phyloP scores from a whole-genome alignment of 2,888 invertebrate species.

The Stictocephala bisonia region DNA sequence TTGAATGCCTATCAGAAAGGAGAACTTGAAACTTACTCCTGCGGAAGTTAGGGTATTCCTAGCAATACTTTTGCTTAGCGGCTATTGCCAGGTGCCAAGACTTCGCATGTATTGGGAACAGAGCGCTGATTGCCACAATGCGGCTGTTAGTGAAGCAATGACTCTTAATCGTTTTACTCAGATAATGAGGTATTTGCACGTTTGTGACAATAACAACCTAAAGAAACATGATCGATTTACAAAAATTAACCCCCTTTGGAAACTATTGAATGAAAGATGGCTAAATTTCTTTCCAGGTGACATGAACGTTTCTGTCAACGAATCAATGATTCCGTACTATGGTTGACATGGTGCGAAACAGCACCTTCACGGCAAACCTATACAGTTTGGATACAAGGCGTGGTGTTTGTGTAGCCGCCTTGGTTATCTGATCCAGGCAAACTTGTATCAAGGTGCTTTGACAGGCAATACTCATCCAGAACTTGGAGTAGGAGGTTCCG shows the following conservation, averaged over 20 bases:
- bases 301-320: conserved; percentile 14
- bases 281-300: conserved; percentile 4
- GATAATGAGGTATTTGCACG: conserved; percentile 35
- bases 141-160: conserved; percentile 26
- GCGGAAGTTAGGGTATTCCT: conserved; percentile 27
- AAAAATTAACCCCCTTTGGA: conserved; percentile 41
- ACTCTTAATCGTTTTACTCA: background rate
- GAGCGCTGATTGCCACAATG: conserved; percentile 37
- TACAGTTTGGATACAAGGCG: no score
- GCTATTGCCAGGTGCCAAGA: conserved; percentile 27
- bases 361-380: no score
- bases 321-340: conserved; percentile 38
- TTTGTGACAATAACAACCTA: conserved; percentile 38
- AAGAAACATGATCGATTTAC: conserved; percentile 49
- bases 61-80: conserved; percentile 34
- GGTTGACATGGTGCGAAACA: no score
- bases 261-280: conserved; percentile 47
- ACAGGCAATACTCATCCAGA: no score
- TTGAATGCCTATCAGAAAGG: conserved; percentile 23
- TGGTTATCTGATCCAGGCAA: no score
- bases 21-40: background rate
- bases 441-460: no score
- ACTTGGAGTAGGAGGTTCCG: no score
- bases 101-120: conserved; percentile 41
- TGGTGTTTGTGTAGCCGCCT: no score